Evolutionary conservation across 2,888 invertebrate genomes (phyloP).

Genomic region (Antheraea assamensis): DNA sequence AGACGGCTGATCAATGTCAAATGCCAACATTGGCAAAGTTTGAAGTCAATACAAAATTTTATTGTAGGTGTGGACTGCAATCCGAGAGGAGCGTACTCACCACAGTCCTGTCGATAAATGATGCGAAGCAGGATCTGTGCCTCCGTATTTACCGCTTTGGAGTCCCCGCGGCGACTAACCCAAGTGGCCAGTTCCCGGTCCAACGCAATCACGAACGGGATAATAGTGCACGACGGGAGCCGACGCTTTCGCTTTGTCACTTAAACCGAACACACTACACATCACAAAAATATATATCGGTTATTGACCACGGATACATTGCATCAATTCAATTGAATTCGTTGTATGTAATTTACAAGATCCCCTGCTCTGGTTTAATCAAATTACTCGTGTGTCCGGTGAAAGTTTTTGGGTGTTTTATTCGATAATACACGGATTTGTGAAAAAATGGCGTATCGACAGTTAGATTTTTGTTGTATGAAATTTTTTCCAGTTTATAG

Average conservation of each 20-base stretch:
- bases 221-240: constrained; percentile 75
- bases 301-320: constrained; percentile 71
- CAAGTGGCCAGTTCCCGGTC: constrained; percentile 73
- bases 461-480: constrained; percentile 42
- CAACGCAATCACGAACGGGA: constrained; percentile 78
- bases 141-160: constrained; percentile 81
- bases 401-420: constrained; percentile 59
- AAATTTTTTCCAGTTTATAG: constrained; percentile 48
- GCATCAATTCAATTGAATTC: constrained; percentile 57
- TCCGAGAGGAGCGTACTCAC: constrained; percentile 61
- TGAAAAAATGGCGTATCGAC: constrained; percentile 43
- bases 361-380: constrained; percentile 64
- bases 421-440: constrained; percentile 43
- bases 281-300: constrained; percentile 65
- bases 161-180: constrained; percentile 77
- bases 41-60: constrained; percentile 30
- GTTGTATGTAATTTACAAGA: constrained; percentile 53
- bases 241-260: constrained; percentile 77
- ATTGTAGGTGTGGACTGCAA: constrained; percentile 29
- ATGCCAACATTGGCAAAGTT: constrained; percentile 51
- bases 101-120: constrained; percentile 79
- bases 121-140: constrained; percentile 76
- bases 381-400: constrained; percentile 75
- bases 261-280: constrained; percentile 71
- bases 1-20: constrained; percentile 81